A percentile compares a stretch with the other conserved stretches of the same genome.
These are phyloP conservation scores for Trigoniulus corallinus DNA, from an alignment of 1,140 invertebrate species.

Conservation along the genomic window DNA sequence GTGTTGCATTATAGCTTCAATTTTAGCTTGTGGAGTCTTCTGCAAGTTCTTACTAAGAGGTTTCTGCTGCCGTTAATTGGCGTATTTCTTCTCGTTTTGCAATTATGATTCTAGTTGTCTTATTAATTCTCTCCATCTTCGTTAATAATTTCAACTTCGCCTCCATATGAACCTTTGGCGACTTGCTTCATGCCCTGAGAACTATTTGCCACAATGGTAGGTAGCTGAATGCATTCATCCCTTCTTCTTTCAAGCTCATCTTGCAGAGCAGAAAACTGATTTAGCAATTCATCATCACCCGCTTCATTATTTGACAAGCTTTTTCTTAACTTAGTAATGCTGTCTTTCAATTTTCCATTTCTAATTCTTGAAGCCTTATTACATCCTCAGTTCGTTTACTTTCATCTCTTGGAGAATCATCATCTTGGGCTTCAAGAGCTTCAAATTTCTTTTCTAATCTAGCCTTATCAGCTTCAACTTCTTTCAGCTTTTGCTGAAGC, in stretches of 20 bases:
- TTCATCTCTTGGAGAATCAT: slow-evolving; percentile 29
- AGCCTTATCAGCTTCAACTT: slow-evolving; percentile 50
- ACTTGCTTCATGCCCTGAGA: slow-evolving; percentile 54
- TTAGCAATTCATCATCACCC: slow-evolving; percentile 30
- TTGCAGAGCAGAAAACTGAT: slow-evolving; percentile 62
- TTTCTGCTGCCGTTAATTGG: slow-evolving; percentile 67
- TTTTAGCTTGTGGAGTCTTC: slow-evolving; percentile 44
- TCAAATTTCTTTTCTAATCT: slow-evolving; percentile 44
- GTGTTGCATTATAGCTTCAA: slow-evolving; percentile 60
- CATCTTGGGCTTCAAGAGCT: slow-evolving; percentile 34
- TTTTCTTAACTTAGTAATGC: slow-evolving; percentile 54
- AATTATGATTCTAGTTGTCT: slow-evolving; percentile 84
- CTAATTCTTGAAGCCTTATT: slow-evolving; percentile 51
- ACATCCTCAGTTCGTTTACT: slow-evolving; percentile 18
- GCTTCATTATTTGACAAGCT: slow-evolving; percentile 37
- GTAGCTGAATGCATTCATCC: slow-evolving; percentile 79
- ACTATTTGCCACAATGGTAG: slow-evolving; percentile 61
- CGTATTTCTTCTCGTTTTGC: slow-evolving; percentile 56
- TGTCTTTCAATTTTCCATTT: slow-evolving; percentile 81
- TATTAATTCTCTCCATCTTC: slow-evolving; percentile 57
- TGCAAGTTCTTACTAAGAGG: slow-evolving; percentile 44
- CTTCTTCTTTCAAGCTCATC: slow-evolving; percentile 68
- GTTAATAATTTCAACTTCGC: slow-evolving; percentile 54
- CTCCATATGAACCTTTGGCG: slow-evolving; percentile 47
- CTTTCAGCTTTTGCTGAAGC: slow-evolving; percentile 61